Percentiles rank a stretch among this genome's conserved stretches.
phyloP scores from a whole-genome alignment of 35 echinoderm and acorn worm genomes.

The Antedon bifida region DNA sequence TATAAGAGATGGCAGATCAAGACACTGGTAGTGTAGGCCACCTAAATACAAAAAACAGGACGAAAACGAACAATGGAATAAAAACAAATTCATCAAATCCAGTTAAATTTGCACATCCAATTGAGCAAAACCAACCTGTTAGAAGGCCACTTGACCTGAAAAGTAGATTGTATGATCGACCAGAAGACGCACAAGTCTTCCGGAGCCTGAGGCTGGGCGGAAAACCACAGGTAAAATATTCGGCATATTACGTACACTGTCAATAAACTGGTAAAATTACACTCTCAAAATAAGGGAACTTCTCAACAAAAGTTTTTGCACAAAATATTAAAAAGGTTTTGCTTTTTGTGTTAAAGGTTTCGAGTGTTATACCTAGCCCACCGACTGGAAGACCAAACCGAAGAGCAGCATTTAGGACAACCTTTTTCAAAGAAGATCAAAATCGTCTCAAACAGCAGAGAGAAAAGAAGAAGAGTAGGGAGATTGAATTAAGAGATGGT shows the following conservation, averaged over 20 bases:
- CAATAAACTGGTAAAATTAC: too few species aligned
- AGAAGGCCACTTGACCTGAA: conserved; percentile 34
- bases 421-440: conserved; percentile 72
- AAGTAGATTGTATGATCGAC: conserved; percentile 74
- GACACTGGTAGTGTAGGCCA: too few species aligned
- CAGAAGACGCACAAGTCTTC: conserved; percentile 81
- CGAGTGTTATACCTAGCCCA: conserved; percentile 36
- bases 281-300: too few species aligned
- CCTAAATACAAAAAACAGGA: neutral
- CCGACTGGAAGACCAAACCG: conserved; percentile 30
- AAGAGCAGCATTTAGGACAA: conserved; percentile 50
- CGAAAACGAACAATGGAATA: neutral
- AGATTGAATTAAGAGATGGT: neutral
- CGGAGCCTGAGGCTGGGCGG: conserved; percentile 18
- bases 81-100: neutral
- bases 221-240: neutral
- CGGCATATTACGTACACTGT: too few species aligned
- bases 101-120: neutral
- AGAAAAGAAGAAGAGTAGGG: neutral
- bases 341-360: neutral
- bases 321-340: too few species aligned
- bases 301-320: too few species aligned
- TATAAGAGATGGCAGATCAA: neutral
- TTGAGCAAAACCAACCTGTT: neutral
- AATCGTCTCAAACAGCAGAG: neutral